Evolutionary conservation across 35 echinoderm and acorn worm genomes (phyloP).

Genomic region (Diadema setosum): DNA sequence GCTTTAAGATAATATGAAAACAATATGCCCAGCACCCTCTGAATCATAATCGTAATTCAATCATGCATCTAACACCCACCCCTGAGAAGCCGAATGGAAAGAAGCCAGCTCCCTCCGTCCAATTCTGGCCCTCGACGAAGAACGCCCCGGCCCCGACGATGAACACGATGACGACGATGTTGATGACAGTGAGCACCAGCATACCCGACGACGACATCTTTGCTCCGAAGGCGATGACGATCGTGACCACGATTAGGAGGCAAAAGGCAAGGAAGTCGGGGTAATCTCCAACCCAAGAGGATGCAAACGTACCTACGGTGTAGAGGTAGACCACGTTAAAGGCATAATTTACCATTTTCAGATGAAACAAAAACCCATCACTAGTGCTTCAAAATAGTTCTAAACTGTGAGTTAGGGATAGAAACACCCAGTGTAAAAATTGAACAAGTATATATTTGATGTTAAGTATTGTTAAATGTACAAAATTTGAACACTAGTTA

Average conservation of each 20-base stretch:
- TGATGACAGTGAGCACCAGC: conserved; percentile 57
- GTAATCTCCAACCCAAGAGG: conserved; percentile 79
- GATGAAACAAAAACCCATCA: too few relatives aligned
- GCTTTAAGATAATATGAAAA: too few relatives aligned
- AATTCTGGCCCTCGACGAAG: conserved; percentile 77
- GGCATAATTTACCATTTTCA: too few relatives aligned
- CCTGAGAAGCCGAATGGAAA: conserved; percentile 83
- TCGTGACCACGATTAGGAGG: conserved; percentile 60
- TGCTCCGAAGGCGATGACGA: conserved; percentile 65
- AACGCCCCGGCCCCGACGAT: conserved; percentile 72
- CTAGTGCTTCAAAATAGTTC: too few relatives aligned
- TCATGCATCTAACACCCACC: conserved; percentile 63
- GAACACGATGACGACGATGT: conserved; percentile 65
- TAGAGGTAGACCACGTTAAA: neutral
- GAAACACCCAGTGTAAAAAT: too few relatives aligned
- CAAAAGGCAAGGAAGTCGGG: conserved; percentile 86
- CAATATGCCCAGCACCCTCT: too few relatives aligned
- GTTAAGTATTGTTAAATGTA: too few relatives aligned
- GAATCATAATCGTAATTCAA: too few relatives aligned
- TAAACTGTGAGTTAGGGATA: too few relatives aligned
- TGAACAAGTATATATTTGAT: too few relatives aligned
- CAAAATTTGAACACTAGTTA: too few relatives aligned
- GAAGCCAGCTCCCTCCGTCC: conserved; percentile 63
- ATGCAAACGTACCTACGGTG: conserved; percentile 40
- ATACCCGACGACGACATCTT: conserved; percentile 75